Evolutionary conservation across 2,113 vertebrate genomes (phyloP).

Genomic region (Dunckerocampus dactyliophorus): DNA sequence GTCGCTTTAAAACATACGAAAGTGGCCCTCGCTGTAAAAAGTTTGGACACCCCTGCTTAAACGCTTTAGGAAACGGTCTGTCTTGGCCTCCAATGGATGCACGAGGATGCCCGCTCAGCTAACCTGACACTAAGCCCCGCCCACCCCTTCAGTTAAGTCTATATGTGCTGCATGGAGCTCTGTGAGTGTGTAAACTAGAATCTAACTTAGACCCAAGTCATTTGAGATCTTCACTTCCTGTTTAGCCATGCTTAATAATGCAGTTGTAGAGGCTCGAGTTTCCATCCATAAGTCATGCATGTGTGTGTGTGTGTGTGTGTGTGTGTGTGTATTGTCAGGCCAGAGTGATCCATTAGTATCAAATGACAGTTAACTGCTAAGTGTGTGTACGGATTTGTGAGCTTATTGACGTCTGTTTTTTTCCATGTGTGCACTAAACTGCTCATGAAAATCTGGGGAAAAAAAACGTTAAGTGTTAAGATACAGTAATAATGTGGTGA

Average conservation of each 20-base stretch:
- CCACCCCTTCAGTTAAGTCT: not conserved
- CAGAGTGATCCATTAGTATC: slow-evolving; percentile 64
- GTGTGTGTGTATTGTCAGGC: slow-evolving; percentile 3
- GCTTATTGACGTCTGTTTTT: slow-evolving; percentile 40
- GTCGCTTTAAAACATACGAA: too few relatives aligned
- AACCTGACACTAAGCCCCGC: not conserved
- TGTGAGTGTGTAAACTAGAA: slow-evolving; percentile 9
- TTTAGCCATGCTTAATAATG: slow-evolving; percentile 66
- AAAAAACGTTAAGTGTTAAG: not conserved
- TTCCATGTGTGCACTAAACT: slow-evolving; percentile 40
- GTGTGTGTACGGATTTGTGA: slow-evolving; percentile 62
- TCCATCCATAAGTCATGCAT: slow-evolving; percentile 32
- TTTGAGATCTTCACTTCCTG: slow-evolving; percentile 57
- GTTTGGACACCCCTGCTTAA: too few relatives aligned
- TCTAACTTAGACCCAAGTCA: slow-evolving; percentile 13
- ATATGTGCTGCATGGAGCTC: not conserved
- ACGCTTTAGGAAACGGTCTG: too few relatives aligned
- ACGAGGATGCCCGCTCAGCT: too few relatives aligned
- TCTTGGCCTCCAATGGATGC: not conserved
- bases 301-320: slow-evolving; percentile 8
- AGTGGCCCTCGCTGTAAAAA: too few relatives aligned
- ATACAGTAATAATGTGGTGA: slow-evolving; percentile 24
- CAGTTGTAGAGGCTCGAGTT: slow-evolving; percentile 48
- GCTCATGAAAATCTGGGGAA: slow-evolving; percentile 21
- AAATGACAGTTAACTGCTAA: slow-evolving; percentile 55